Evolutionary conservation across 2,113 vertebrate genomes (phyloP).

Genomic region (Takifugu bimaculatus): DNA sequence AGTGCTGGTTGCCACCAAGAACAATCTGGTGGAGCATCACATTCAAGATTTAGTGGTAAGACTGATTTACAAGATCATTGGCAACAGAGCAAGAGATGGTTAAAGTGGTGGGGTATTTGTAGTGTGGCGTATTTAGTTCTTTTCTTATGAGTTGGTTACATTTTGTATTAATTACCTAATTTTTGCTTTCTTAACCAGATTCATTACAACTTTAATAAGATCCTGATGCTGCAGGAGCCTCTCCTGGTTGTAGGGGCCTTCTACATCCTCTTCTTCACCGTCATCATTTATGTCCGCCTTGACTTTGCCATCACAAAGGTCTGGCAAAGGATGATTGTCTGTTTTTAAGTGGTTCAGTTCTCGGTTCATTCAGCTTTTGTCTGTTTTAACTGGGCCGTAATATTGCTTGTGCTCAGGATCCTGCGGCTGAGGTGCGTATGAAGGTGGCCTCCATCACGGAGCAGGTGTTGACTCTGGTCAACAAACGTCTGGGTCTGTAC

Average conservation of each 20-base stretch:
- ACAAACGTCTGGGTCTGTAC: conserved; percentile 93
- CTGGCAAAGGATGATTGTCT: background rate
- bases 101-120: no score
- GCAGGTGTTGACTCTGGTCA: conserved; percentile 93
- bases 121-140: background rate
- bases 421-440: conserved; percentile 96
- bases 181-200: conserved; percentile 73
- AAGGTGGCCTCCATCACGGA: conserved; percentile 98
- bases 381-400: background rate
- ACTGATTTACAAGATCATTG: background rate
- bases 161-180: no score
- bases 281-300: conserved; percentile 93
- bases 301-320: conserved; percentile 99
- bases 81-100: background rate
- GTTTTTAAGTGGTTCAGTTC: background rate
- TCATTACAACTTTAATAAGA: conserved; percentile 95
- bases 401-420: conserved; percentile 76
- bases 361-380: background rate
- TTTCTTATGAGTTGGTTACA: background rate
- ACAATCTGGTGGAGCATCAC: conserved; percentile 95
- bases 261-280: conserved; percentile 96
- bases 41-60: conserved; percentile 97
- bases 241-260: conserved; percentile 93
- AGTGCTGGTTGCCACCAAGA: conserved; percentile 91
- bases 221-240: conserved; percentile 97